phyloP scores from a whole-genome alignment of 2,113 vertebrate species.

The Pseudorhombus dupliciocellatus region DNA sequence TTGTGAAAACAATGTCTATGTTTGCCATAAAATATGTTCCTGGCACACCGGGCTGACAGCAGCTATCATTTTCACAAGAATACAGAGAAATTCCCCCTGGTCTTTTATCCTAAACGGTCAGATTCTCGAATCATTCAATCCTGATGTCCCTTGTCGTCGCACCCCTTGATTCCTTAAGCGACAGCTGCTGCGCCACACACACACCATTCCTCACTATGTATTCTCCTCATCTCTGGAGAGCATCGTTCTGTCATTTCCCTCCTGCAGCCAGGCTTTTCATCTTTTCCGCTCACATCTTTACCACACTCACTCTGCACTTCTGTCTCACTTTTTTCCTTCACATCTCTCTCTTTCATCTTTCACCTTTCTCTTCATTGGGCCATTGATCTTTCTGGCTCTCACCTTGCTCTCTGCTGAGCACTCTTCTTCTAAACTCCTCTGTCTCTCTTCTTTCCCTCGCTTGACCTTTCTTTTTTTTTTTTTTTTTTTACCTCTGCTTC shows the following conservation, averaged over 20 bases:
- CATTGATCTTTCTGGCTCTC: conserved; percentile 62
- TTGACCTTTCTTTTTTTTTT: conserved; percentile 54
- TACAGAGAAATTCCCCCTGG: conserved; percentile 10
- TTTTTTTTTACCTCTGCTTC: conserved; percentile 20
- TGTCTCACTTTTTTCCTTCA: conserved; percentile 10
- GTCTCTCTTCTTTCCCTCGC: conserved; percentile 28
- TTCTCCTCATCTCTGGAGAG: conserved; percentile 52
- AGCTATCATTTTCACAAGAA: conserved; percentile 18
- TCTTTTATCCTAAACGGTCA: conserved; percentile 26
- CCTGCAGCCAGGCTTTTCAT: conserved; percentile 60
- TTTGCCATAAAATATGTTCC: conserved; percentile 13
- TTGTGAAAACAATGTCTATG: conserved; percentile 19
- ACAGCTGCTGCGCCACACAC: conserved; percentile 33
- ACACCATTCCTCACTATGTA: conserved; percentile 44
- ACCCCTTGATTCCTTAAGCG: conserved; percentile 34
- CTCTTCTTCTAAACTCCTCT: conserved; percentile 41
- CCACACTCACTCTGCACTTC: conserved; percentile 32
- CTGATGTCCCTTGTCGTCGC: conserved; percentile 3
- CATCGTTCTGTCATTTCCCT: conserved; percentile 52
- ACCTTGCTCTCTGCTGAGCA: conserved; percentile 45
- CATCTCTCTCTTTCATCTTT: conserved; percentile 57
- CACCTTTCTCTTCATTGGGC: conserved; percentile 58
- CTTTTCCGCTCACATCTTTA: conserved; percentile 47
- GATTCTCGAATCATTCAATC: conserved; percentile 22
- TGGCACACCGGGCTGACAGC: not conserved